Conservation (phyloP, 2,113 vertebrate genomes). For the Piaya cayana region DNA sequence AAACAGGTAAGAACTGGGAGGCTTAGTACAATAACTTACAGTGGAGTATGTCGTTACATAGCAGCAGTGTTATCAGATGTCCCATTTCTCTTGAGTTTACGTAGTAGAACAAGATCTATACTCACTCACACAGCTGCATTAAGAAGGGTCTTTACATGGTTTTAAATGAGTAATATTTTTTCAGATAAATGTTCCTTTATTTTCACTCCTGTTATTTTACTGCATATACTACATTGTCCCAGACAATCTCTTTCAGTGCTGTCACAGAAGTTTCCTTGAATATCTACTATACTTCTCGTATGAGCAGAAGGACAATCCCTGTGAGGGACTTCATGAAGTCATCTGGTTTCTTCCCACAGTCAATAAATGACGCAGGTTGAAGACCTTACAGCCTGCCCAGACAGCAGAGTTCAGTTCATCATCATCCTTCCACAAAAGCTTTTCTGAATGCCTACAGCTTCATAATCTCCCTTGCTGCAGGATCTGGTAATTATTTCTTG, state of each 20-base stretch:
- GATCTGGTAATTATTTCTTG: background rate
- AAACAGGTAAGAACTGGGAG: background rate
- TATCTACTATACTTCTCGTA: background rate
- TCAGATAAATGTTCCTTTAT: background rate
- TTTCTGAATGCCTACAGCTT: background rate
- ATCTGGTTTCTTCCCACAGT: background rate
- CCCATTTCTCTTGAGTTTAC: background rate
- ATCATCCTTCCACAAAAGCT: background rate
- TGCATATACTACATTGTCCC: background rate
- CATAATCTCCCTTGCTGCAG: accelerated
- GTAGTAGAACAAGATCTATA: background rate
- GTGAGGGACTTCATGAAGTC: background rate
- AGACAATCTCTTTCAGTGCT: background rate
- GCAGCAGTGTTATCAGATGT: background rate
- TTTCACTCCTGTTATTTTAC: background rate
- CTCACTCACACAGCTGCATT: background rate
- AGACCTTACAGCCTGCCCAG: background rate
- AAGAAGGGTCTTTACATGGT: background rate
- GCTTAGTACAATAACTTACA: background rate
- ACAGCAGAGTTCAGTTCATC: background rate
- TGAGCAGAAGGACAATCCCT: accelerated
- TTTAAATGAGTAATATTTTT: background rate
- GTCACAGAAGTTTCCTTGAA: background rate
- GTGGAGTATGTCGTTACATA: background rate
- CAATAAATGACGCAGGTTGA: background rate